Percentiles rank a stretch among this genome's conserved stretches.
phyloP scores from a whole-genome alignment of 1,140 invertebrate species.

The Ceratosolen solmsi region DNA sequence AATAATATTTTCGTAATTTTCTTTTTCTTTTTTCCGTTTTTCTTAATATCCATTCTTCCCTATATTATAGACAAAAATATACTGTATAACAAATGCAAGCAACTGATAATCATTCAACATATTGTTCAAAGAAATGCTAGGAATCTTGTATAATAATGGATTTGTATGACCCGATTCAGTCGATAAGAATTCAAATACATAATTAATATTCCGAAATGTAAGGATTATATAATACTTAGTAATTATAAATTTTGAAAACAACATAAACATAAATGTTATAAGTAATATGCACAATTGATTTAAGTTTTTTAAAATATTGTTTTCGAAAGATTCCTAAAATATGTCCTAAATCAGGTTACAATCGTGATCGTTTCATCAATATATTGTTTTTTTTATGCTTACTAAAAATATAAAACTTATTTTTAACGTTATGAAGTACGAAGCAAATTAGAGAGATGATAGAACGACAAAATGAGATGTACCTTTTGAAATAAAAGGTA shows the following conservation, averaged over 20 bases:
- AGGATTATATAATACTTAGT: not conserved
- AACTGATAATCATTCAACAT: not conserved
- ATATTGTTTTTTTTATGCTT: slow-evolving; percentile 22
- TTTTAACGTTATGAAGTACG: slow-evolving; percentile 49
- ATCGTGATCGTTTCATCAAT: not conserved
- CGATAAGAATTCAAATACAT: not conserved
- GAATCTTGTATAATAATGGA: slow-evolving; percentile 27
- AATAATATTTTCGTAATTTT: slow-evolving; percentile 24
- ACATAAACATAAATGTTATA: not conserved
- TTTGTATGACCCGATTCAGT: slow-evolving; percentile 33
- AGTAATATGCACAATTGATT: not conserved
- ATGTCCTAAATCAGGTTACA: slow-evolving; percentile 35
- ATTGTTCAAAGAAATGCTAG: slow-evolving; percentile 30
- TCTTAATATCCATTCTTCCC: not conserved
- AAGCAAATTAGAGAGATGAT: slow-evolving; percentile 44
- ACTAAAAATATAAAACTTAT: slow-evolving; percentile 43
- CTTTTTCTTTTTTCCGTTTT: too few relatives aligned
- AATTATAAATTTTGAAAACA: not conserved
- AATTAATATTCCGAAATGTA: slow-evolving; percentile 3
- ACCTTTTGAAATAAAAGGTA: slow-evolving; percentile 38
- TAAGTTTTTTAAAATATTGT: slow-evolving; percentile 5
- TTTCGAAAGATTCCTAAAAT: not conserved
- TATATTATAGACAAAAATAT: slow-evolving; percentile 17
- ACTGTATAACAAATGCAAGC: slow-evolving; percentile 24
- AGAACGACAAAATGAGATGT: slow-evolving; percentile 50